These are phyloP conservation scores for Aepyceros melampus DNA, from an alignment of 2,113 vertebrate genomes.

Conservation along the genomic window DNA sequence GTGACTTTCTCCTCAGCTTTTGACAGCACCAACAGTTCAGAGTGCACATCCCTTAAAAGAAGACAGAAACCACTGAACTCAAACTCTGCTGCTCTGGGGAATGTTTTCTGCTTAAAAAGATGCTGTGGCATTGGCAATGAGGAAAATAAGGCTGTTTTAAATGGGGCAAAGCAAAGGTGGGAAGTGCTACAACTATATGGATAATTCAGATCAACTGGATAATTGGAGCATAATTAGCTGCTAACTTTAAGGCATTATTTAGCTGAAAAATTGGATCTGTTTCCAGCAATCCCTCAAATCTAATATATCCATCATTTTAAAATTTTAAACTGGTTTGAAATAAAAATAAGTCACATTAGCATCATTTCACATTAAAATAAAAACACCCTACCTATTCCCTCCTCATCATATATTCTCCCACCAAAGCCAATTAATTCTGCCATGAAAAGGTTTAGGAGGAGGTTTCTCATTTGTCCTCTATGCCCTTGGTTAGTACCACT, in stretches of 20 bases:
- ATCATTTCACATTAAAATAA: neutral
- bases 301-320: neutral
- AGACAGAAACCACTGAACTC: neutral
- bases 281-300: neutral
- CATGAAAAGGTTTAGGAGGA: neutral
- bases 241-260: neutral
- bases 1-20: conserved; percentile 18
- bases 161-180: neutral
- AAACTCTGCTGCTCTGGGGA: neutral
- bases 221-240: neutral
- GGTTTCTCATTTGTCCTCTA: neutral
- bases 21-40: neutral
- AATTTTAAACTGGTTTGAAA: neutral
- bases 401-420: neutral
- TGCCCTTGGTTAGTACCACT: neutral
- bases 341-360: neutral
- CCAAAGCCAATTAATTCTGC: neutral
- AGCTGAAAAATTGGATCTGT: neutral
- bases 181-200: neutral
- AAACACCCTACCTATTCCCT: neutral
- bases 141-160: neutral
- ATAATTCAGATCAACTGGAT: neutral
- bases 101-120: conserved; percentile 34
- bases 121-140: conserved; percentile 1
- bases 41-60: conserved; percentile 8